These are phyloP conservation scores for Chymomyza caudatula DNA, from an alignment of 2,888 invertebrate genomes.

Conservation along the genomic window DNA sequence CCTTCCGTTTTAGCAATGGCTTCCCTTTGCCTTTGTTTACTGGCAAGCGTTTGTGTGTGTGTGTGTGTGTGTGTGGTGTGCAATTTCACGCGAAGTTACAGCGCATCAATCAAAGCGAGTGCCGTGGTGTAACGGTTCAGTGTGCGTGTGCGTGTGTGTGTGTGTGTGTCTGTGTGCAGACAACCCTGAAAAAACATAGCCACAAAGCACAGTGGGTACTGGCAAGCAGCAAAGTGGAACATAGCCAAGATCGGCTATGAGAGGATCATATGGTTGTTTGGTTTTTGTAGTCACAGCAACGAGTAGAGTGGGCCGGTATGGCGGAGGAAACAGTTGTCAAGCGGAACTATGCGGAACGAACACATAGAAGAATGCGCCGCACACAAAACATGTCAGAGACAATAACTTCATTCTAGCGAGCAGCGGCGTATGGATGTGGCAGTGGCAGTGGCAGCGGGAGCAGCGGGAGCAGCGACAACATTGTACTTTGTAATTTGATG, in stretches of 20 bases:
- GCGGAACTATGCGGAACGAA: constrained; percentile 72
- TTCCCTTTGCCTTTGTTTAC: constrained; percentile 24
- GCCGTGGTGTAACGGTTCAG: neutral
- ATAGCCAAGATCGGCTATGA: neutral
- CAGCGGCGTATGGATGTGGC: constrained; percentile 6
- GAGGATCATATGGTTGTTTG: neutral
- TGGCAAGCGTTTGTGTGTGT: neutral
- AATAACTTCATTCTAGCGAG: constrained; percentile 62
- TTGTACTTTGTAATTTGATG: constrained; percentile 70
- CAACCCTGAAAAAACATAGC: constrained; percentile 12
- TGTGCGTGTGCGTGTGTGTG: constrained; percentile 5
- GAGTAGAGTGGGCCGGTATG: neutral
- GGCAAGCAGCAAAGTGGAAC: neutral
- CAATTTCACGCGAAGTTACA: constrained; percentile 67
- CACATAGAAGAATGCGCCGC: constrained; percentile 61
- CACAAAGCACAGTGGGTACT: neutral
- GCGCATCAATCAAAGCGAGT: constrained; percentile 62
- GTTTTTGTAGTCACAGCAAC: neutral
- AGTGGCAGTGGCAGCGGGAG: neutral
- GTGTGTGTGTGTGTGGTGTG: constrained; percentile 36
- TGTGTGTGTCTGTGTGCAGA: constrained; percentile 11
- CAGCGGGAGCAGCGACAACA: constrained; percentile 30
- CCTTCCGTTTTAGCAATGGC: constrained; percentile 42
- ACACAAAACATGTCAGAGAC: constrained; percentile 51
- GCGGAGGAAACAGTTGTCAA: constrained; percentile 37